These are phyloP conservation scores for Litoditis marina DNA, from an alignment of 2,888 invertebrate species.

Conservation along the genomic window DNA sequence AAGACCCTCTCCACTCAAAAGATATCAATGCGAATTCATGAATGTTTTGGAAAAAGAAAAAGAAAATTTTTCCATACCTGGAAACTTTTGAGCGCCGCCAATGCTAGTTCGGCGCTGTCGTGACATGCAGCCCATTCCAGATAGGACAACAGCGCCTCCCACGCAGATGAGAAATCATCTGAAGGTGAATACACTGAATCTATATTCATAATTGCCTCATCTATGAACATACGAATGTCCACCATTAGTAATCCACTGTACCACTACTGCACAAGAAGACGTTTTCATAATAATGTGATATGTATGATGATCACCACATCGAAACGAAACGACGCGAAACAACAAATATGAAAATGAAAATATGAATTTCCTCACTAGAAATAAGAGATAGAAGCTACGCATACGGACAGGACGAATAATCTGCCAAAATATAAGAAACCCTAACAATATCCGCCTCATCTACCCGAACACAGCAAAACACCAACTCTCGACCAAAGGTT, in stretches of 20 bases:
- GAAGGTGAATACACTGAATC: slow-evolving; percentile 33
- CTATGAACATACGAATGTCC: neutral
- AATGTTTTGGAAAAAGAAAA: too few relatives aligned
- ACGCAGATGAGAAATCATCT: slow-evolving; percentile 88
- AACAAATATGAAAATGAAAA: too few relatives aligned
- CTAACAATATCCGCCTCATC: too few relatives aligned
- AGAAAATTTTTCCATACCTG: slow-evolving; percentile 83
- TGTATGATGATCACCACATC: too few relatives aligned
- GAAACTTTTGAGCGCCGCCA: slow-evolving; percentile 91
- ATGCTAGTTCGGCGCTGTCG: slow-evolving; percentile 85
- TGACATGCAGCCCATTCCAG: slow-evolving; percentile 83
- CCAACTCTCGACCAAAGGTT: neutral
- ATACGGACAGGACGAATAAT: too few relatives aligned
- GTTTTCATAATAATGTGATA: too few relatives aligned
- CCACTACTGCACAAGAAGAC: too few relatives aligned
- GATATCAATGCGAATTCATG: neutral
- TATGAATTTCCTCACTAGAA: too few relatives aligned
- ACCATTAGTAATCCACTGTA: slow-evolving; percentile 4
- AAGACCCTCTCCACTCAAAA: too few relatives aligned
- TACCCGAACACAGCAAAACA: neutral
- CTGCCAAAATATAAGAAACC: too few relatives aligned
- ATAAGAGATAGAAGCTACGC: too few relatives aligned
- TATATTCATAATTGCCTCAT: neutral
- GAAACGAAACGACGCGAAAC: too few relatives aligned
- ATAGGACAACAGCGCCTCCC: slow-evolving; percentile 87